phyloP scores from a whole-genome alignment of 2,797 vertebrate species.

The Gymnoscopelus microlampas region DNA sequence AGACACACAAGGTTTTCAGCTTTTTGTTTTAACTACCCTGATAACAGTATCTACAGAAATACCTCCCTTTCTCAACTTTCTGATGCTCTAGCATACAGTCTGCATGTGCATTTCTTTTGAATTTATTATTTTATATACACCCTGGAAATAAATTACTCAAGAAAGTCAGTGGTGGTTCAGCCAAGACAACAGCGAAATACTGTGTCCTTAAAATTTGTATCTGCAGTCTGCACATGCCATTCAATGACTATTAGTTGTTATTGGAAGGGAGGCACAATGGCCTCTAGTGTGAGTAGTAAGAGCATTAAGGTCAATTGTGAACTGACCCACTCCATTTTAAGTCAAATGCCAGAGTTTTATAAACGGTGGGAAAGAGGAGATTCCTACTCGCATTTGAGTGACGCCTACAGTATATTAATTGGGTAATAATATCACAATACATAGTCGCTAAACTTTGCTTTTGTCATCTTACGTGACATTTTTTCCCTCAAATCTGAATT shows the following conservation, averaged over 20 bases:
- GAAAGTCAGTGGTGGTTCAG: constrained; percentile 78
- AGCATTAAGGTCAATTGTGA: constrained; percentile 15
- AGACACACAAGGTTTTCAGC: constrained; percentile 91
- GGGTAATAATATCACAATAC: no score
- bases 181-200: constrained; percentile 14
- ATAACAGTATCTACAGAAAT: constrained; percentile 94
- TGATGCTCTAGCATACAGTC: constrained; percentile 83
- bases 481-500: constrained; percentile 1
- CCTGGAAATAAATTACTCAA: constrained; percentile 92
- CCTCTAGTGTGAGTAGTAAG: neutral
- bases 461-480: no score
- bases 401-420: no score
- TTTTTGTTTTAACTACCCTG: constrained; percentile 86
- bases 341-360: no score
- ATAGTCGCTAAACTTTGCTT: no score
- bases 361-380: no score
- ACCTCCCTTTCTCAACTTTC: constrained; percentile 52
- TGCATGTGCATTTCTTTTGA: constrained; percentile 87
- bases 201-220: neutral
- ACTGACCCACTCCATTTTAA: no score
- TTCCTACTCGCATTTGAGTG: no score
- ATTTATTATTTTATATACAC: constrained; percentile 86
- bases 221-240: no score
- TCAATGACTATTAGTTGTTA: constrained; percentile 7
- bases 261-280: constrained; percentile 19